Evolutionary conservation across 2,888 invertebrate species (phyloP), one percentile per base, ranked within the genome.

Genomic region (Diploptera punctata): DNA sequence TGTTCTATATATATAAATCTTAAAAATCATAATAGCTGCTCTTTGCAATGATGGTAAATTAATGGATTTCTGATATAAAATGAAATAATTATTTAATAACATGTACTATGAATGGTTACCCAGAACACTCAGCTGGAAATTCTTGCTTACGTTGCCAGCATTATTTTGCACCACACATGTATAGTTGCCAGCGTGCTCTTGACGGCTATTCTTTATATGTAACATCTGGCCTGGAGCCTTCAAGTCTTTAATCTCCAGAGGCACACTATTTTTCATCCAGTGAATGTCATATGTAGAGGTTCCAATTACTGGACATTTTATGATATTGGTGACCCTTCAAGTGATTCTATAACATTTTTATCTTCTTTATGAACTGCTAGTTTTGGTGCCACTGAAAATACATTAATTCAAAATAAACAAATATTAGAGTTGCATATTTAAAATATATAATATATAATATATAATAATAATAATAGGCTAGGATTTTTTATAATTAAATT

Each of bases 161-260:
- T 81, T 81, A 77, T 89, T 90, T 72, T 83, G 85, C 0, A 89
- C 89, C 26, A 86, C 84, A 78, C 90, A 90, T 0, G 85, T 86
- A 77, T 89, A 90, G 69, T 85, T 86, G 0, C 89, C 90, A 0
- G 81, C 77, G 60, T 85, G 84, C 13, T 81, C 81, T 1, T 77
- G 76, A 24, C 70, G 18, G 0, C 84, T 83, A n/a, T 78, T 79
- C 60, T 78, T 80, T 1, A 82, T 80, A 0, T 80, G 79, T 3
- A 86, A 78, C 2, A 84, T 80, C 74, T 85, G 84, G 0, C 85
- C 84, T 7, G 67, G 44, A 13, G 85, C 84, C 0, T 44, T 54
- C 16, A 38, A 21, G 2, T 65, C 71, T 5, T 65, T 54, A 1
- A 29, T 31, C 16, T 71, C 78, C 13, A 86, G 74, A 0, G 83